phyloP scores from a whole-genome alignment of 2,888 invertebrate species.

The Cylindroiulus punctatus region DNA sequence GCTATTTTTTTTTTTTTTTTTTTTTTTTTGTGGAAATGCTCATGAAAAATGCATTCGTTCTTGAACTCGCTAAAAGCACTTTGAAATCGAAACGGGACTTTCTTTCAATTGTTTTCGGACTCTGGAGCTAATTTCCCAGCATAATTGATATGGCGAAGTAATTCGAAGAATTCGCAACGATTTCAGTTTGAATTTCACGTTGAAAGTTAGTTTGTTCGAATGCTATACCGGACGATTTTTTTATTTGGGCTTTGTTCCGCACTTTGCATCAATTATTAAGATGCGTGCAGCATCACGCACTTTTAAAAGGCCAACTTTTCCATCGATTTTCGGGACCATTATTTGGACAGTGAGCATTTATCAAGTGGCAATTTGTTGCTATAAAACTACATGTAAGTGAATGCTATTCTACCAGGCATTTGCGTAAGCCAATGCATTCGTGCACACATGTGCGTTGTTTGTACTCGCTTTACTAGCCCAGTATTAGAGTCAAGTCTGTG shows the following conservation, averaged over 20 bases:
- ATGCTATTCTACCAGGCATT: neutral
- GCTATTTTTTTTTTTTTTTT: too few relatives aligned
- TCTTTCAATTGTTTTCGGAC: neutral
- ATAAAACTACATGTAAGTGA: constrained; percentile 6
- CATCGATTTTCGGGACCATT: neutral
- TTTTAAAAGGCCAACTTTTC: constrained; percentile 22
- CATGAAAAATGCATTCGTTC: neutral
- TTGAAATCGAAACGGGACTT: neutral
- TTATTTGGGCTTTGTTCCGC: neutral
- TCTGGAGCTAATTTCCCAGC: neutral
- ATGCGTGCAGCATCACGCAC: neutral
- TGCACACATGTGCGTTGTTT: neutral
- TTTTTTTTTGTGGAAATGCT: neutral
- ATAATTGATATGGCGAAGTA: neutral
- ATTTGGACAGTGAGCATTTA: constrained; percentile 24
- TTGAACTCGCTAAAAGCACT: neutral
- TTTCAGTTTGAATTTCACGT: neutral
- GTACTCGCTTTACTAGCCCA: neutral
- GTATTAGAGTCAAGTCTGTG: neutral
- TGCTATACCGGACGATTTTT: neutral
- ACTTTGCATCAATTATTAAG: constrained; percentile 3
- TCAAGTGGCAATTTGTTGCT: constrained; percentile 20
- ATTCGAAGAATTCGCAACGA: neutral
- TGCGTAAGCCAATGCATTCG: neutral
- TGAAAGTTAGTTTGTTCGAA: neutral